Base-by-base conservation (phyloP, 2,797 vertebrate species). In the Anisognathus igniventris region DNA sequence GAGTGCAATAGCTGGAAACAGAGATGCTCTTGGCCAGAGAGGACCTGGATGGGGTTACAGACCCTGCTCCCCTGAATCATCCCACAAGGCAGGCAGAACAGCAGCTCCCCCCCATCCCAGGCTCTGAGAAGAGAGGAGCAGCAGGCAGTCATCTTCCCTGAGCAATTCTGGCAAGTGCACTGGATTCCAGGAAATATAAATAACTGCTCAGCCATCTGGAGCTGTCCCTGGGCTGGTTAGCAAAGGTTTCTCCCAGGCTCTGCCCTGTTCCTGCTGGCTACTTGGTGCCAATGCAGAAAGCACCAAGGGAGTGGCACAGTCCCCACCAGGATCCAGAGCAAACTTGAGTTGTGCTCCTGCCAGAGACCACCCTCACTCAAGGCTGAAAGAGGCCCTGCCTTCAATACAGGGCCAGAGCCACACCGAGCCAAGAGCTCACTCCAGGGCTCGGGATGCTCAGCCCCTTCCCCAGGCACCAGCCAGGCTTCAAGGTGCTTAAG, bases 141-240 rank as follows among this genome's bases (percentile, higher is more conserved):
- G 44, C 51, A 61, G 35, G 40, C 66, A 75, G 51, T 14, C 25
- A 73, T 56, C 47, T 31, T 86, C 47, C 28, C 66, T 31, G 50
- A 54, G 50, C 54, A 54, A 33, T 60, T 58, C 73, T 92, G 91
- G 76, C 82, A 95, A 60, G n/a, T 6, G 42, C 58, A 9, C 20
- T 0, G 1, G 35, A 68, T 95, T 93, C 93, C 88, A 94, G 50
- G 90, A 96, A 93, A 88, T 53, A 83, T 11, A 85, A 96, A 45
- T 91, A 94, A 61, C 76, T 27, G 2, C 61, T 33, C 15, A 0
- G 72, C 51, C 90, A 75, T 80, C 73, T 93, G 82, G 70, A 91
- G 67, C 19, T 4, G 14, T 30, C 53, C 81, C 50, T 75, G 73
- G n/a, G 81, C 47, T 50, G 84, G 62, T 56, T 71, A 89, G 74